Evolutionary conservation across 2,113 vertebrate species (phyloP), one percentile per base, ranked within the genome.

Genomic region (Athene noctua): DNA sequence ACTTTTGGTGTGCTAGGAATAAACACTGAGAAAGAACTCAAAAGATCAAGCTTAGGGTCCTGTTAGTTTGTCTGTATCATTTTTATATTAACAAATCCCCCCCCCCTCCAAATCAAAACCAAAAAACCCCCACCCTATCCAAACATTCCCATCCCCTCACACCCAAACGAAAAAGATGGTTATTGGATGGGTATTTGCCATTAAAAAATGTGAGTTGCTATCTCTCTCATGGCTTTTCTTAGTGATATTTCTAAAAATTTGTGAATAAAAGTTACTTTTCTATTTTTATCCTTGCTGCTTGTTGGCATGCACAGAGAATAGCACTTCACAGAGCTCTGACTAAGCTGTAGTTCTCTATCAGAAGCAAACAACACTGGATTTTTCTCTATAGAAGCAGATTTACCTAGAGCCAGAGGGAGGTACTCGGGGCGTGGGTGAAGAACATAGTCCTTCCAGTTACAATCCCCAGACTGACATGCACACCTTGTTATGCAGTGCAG

Each of bases 381-480:
- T 62, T 75, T 52, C 32, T 67, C 15, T 72, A 6, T 12, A 52
- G 47, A 55, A 40, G 22, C 23, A 52, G n/a, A 11, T 74, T 63
- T 86, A 40, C 52, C 16, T 46, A 26, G n/a, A 85, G 42, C 26
- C 0, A 2, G 55, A 77, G 5, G 29, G 51, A 78, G 81, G 25
- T 36, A 32, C 25, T 47, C 7, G 18, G 10, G 5, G 12, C 2
- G 12, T 68, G 13, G 32, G 36, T 30, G 34, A 63, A 13, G 17
- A 32, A 25, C 0, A 0, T 3, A 55, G 63, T 29, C 36, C 32
- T 65, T 49, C 27, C 27, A 49, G 36, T 16, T 0, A 0, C 1
- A 2, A 13, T 47, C 20, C 47, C 14, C 11, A 91, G 26, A 67
- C 63, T 32, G 40, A 30, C 15, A 34, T 1, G 0, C 2, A 7